Conservation (phyloP, 2,888 invertebrate genomes). For the Furcula furcula region DNA sequence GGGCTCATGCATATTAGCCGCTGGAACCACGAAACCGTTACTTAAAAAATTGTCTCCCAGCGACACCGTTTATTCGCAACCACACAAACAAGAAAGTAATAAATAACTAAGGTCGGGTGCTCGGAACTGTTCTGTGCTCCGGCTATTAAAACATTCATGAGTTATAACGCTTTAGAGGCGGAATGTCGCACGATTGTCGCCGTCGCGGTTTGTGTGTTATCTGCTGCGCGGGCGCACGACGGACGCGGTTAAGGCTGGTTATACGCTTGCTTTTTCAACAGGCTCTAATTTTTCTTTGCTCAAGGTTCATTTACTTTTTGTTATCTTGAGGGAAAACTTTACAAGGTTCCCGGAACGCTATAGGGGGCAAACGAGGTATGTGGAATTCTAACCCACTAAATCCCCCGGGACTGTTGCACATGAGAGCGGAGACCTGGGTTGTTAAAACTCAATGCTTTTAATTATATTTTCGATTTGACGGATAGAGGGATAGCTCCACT, state of each 20-base stretch:
- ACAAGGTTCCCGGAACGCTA: too few species aligned
- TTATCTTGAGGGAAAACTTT: too few species aligned
- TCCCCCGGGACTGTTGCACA: too few species aligned
- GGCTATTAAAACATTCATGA: constrained; percentile 50
- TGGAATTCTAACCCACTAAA: too few species aligned
- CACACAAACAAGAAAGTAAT: constrained; percentile 22
- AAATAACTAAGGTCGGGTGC: constrained; percentile 34
- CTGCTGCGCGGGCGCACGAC: constrained; percentile 38
- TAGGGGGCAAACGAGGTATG: too few species aligned
- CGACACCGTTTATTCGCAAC: constrained; percentile 30
- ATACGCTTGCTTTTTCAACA: too few species aligned
- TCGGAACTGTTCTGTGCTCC: constrained; percentile 10
- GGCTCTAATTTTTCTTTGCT: too few species aligned
- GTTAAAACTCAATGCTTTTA: too few species aligned
- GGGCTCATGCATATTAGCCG: not conserved
- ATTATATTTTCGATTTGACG: too few species aligned
- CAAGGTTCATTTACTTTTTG: too few species aligned
- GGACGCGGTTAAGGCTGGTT: constrained; percentile 10
- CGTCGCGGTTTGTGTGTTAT: constrained; percentile 29
- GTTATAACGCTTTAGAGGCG: constrained; percentile 40
- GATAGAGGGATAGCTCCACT: too few species aligned
- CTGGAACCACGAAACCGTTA: not conserved
- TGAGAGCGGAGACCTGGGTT: too few species aligned
- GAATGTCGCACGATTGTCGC: constrained; percentile 43
- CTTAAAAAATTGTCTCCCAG: not conserved